Evolutionary conservation across 1,140 invertebrate species (phyloP).

Genomic region (Lepidurus couesii): DNA sequence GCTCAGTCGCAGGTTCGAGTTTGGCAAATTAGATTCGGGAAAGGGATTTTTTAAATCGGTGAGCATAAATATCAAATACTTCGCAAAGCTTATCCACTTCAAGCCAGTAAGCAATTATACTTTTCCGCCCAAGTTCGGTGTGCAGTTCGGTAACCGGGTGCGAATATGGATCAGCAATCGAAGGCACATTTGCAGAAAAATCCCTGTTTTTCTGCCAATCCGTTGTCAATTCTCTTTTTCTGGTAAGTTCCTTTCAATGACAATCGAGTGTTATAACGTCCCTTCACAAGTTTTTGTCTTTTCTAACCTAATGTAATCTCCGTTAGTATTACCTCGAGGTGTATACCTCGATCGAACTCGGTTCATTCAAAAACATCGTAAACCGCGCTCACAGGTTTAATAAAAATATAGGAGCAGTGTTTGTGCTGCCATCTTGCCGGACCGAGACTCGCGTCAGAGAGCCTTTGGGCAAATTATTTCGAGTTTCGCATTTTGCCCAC

Average conservation of each 20-base stretch:
- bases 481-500: too few species aligned
- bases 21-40: background rate
- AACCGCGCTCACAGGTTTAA: too few species aligned
- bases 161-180: background rate
- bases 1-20: background rate
- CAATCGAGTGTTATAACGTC: too few species aligned
- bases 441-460: too few species aligned
- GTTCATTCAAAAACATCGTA: too few species aligned
- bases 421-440: too few species aligned
- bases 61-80: background rate
- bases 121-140: background rate
- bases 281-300: too few species aligned
- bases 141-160: background rate
- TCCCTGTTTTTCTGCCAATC: background rate
- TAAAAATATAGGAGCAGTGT: too few species aligned
- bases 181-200: background rate
- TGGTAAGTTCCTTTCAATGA: background rate
- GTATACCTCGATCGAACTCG: too few species aligned
- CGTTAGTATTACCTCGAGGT: too few species aligned
- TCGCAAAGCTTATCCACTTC: background rate
- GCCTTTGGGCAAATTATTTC: too few species aligned
- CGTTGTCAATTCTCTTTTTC: background rate
- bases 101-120: background rate
- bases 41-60: background rate
- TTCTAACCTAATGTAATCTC: too few species aligned